Conservation (phyloP, 2,888 invertebrate species). For the Halocaridina rubra region DNA sequence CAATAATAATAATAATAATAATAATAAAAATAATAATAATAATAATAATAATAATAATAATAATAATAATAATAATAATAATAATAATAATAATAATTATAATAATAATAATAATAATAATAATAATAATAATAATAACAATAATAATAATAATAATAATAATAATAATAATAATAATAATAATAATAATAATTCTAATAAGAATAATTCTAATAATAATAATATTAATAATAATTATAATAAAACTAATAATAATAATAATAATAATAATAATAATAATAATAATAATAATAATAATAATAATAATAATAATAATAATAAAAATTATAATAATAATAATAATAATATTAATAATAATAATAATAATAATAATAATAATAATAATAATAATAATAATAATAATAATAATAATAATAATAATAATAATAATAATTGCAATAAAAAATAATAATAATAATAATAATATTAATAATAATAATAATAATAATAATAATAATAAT, state of each 20-base stretch:
- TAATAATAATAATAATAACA: not conserved
- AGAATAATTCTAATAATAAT: not conserved
- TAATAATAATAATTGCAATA: not conserved
- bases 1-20: not conserved
- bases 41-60: not conserved
- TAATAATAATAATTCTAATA: not conserved
- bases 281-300: not conserved
- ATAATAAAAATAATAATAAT: not conserved
- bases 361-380: not conserved
- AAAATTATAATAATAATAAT: not conserved
- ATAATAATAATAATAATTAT: not conserved
- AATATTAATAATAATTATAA: not conserved
- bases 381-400: not conserved
- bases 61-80: not conserved
- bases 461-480: not conserved
- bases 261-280: not conserved
- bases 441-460: not conserved
- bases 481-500: not conserved
- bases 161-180: not conserved
- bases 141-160: not conserved
- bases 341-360: not conserved
- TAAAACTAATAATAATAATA: not conserved
- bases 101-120: not conserved
- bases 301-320: not conserved
- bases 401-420: not conserved